A percentile compares a stretch with the other conserved stretches of the same genome.
These are phyloP conservation scores for Acrocephalus kingi DNA, from an alignment of 2,113 vertebrate species.

Conservation along the genomic window DNA sequence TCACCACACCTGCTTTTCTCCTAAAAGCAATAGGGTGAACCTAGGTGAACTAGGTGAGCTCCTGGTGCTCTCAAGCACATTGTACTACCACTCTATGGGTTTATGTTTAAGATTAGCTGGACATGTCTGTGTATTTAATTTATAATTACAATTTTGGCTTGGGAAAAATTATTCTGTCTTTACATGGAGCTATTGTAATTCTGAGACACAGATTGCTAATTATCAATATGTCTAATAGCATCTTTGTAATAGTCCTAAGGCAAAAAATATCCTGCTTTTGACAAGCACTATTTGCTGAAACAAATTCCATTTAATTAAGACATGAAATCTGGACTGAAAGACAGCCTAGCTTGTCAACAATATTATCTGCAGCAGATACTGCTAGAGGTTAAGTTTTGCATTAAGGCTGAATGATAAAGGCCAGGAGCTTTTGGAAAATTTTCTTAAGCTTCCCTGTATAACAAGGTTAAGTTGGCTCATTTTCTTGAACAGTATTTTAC, in stretches of 20 bases:
- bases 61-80: background rate
- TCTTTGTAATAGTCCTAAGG: constrained; percentile 33
- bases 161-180: background rate
- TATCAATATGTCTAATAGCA: constrained; percentile 32
- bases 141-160: background rate
- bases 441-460: background rate
- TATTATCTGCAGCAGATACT: background rate
- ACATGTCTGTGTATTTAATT: background rate
- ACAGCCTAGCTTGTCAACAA: constrained; percentile 21
- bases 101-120: background rate
- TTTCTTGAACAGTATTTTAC: background rate
- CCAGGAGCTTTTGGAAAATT: background rate
- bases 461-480: background rate
- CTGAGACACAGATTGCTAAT: constrained; percentile 58
- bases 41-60: background rate
- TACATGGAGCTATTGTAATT: background rate
- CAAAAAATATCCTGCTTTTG: constrained; percentile 20
- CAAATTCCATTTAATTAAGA: constrained; percentile 64
- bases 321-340: constrained; percentile 12
- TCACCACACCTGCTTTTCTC: background rate
- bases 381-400: constrained; percentile 1
- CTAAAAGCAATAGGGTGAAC: background rate
- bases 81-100: background rate
- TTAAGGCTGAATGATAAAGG: background rate
- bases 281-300: constrained; percentile 54